A percentile compares a stretch with the other conserved stretches of the same genome.
phyloP scores from a whole-genome alignment of 2,888 invertebrate genomes.

The Cryptosula pallasiana region DNA sequence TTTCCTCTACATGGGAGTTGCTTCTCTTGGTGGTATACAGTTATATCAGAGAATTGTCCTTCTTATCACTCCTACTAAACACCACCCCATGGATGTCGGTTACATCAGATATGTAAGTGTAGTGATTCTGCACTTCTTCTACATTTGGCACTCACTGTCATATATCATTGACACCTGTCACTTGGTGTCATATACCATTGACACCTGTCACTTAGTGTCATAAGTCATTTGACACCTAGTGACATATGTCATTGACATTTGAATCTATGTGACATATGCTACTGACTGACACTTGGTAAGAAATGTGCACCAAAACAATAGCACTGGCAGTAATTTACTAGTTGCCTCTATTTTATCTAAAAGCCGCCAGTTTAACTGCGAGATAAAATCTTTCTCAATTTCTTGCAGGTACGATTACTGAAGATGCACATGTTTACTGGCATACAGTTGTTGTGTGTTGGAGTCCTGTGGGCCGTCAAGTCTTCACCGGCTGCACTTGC shows the following conservation, averaged over 20 bases:
- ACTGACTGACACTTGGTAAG: too few species aligned
- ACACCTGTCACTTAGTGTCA: too few species aligned
- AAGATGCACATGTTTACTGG: constrained; percentile 88
- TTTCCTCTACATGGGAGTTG: constrained; percentile 78
- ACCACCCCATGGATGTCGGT: constrained; percentile 76
- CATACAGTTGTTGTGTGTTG: constrained; percentile 74
- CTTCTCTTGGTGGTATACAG: constrained; percentile 88
- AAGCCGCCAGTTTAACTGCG: background rate
- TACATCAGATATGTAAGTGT: constrained; percentile 76
- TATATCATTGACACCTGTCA: too few species aligned
- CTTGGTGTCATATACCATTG: too few species aligned
- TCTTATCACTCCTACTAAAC: constrained; percentile 89
- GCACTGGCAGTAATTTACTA: too few species aligned
- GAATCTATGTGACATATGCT: too few species aligned
- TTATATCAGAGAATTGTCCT: constrained; percentile 83
- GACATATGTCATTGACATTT: too few species aligned
- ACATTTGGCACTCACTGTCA: background rate
- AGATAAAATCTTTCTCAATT: constrained; percentile 25
- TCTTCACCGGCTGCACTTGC: constrained; percentile 81
- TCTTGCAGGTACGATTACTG: constrained; percentile 71
- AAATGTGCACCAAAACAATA: too few species aligned
- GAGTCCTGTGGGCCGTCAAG: constrained; percentile 79
- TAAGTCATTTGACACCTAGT: too few species aligned
- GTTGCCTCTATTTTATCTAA: too few species aligned
- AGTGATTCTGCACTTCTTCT: background rate